Evolutionary conservation across 2,888 invertebrate species (phyloP).

Genomic region (Aethes cnicana): DNA sequence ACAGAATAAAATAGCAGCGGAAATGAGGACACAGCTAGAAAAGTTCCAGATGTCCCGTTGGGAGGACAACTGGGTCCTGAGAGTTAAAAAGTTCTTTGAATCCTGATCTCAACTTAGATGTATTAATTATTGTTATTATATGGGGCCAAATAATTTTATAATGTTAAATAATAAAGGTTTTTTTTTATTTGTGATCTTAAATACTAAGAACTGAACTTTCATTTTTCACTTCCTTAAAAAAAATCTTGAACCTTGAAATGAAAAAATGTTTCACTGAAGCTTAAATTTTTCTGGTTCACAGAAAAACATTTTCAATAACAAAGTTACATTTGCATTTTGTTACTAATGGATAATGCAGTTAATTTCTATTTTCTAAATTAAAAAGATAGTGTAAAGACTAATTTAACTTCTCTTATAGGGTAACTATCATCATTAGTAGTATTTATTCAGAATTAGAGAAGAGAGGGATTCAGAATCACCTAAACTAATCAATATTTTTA

Average conservation of each 20-base stretch:
- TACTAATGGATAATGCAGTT: too few species aligned
- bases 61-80: constrained; percentile 90
- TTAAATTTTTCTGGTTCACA: neutral
- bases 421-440: too few species aligned
- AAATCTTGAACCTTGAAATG: too few species aligned
- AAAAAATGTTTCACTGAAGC: too few species aligned
- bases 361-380: too few species aligned
- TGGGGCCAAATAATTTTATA: constrained; percentile 30
- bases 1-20: constrained; percentile 78
- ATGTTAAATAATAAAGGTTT: constrained; percentile 16
- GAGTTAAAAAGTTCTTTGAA: constrained; percentile 62
- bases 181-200: constrained; percentile 6
- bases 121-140: constrained; percentile 20
- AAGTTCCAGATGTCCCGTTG: constrained; percentile 89
- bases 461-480: too few species aligned
- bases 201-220: neutral
- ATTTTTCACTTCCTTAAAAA: neutral
- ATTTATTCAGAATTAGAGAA: too few species aligned
- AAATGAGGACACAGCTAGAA: constrained; percentile 85
- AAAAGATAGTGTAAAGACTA: too few species aligned
- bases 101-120: constrained; percentile 33
- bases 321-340: too few species aligned
- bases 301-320: too few species aligned
- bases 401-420: too few species aligned
- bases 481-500: too few species aligned